Conservation (phyloP, 2,113 vertebrate genomes). For the Toxotes jaculatrix region DNA sequence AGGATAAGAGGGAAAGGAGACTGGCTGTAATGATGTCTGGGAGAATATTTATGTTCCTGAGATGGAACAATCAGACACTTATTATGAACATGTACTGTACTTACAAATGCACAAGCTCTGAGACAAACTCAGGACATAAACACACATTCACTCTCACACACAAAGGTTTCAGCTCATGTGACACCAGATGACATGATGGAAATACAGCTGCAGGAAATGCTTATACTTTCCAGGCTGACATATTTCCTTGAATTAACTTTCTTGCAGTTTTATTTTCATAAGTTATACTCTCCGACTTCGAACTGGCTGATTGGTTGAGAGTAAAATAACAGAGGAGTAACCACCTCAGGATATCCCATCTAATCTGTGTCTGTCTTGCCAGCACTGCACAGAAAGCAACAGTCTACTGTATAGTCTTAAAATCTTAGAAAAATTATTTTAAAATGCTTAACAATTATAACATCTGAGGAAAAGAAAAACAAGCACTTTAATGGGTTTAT, state of each 20-base stretch:
- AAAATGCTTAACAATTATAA: not conserved
- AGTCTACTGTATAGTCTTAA: not conserved
- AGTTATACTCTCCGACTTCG: not conserved
- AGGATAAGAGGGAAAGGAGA: not conserved
- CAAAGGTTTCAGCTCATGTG: slow-evolving; percentile 17
- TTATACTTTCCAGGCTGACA: slow-evolving; percentile 45
- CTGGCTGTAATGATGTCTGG: slow-evolving; percentile 31
- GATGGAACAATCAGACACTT: slow-evolving; percentile 4
- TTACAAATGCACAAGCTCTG: not conserved
- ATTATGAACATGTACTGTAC: not conserved
- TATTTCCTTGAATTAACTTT: slow-evolving; percentile 20
- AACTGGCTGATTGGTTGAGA: slow-evolving; percentile 8
- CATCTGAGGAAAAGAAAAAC: not conserved
- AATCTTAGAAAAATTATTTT: not conserved
- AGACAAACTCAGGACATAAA: not conserved
- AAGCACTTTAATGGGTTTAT: not conserved
- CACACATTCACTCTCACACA: slow-evolving; percentile 1
- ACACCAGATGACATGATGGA: slow-evolving; percentile 17
- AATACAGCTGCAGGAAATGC: slow-evolving; percentile 1
- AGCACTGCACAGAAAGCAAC: not conserved
- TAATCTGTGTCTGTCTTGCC: not conserved
- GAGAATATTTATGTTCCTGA: slow-evolving; percentile 25
- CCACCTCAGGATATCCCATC: not conserved
- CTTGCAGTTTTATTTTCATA: not conserved
- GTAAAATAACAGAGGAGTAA: slow-evolving; percentile 34